Base-by-base conservation (phyloP, 1,140 invertebrate genomes). In the Meloidogyne exigua region DNA sequence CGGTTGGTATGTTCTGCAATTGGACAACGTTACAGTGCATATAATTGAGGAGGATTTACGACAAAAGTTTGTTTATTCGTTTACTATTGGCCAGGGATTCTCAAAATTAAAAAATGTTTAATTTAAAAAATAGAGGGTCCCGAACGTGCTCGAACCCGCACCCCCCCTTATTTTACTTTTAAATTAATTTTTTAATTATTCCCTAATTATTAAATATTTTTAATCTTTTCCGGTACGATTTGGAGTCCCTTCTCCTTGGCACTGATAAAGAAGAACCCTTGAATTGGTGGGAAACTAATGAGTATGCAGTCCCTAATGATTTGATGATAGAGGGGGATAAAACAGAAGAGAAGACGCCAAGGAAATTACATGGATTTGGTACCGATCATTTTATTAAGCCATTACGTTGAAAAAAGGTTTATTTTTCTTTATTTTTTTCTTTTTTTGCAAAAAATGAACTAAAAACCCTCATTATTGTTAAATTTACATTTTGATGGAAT, bases 21-120 rank as follows among this genome's bases (percentile, higher is more conserved):
- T 71, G 39, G 39, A 15, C 5, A 62, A 28, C 28, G 28, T 44
- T 15, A 28, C 28, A 28, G 69, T 71, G 39, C 69, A 71, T n/a
- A 71, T 71, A 18, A 28, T 71, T 25, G 69, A 71, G 15, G 69
- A 71, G 11, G 36, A 71, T 18, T n/a, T 71, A 39, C 15, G 69
- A 62, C 25, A 21, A 62, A 71, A 2, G 69, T 71, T 57, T 57
- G 42, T 44, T 44, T 23, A 28, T 69, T 69, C 9, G 10, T 39
- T 39, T 9, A 39, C 10, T 9, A 39, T 0, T 39, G 9, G 9
- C 9, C 36, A 7, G n/a, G n/a, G n/a, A n/a, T n/a, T n/a, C n/a
- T n/a, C n/a, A n/a, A n/a, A n/a, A n/a, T n/a, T n/a, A n/a, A n/a
- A n/a, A n/a, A 23, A 18, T 15, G n/a, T 18, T 68, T 21, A 9